phyloP scores from a whole-genome alignment of 2,888 invertebrate species.

The Ennomos fuscantarius region DNA sequence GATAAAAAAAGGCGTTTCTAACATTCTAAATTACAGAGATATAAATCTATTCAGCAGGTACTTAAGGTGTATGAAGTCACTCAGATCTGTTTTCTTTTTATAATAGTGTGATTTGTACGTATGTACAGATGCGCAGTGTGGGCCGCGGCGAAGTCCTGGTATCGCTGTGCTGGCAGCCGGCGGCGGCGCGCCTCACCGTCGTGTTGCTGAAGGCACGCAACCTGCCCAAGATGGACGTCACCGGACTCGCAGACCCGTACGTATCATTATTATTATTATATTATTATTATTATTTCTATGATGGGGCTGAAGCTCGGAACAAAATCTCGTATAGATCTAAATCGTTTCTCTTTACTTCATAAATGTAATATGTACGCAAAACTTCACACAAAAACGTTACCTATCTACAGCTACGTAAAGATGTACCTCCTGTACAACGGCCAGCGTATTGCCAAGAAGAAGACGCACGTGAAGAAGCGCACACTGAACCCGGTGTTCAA shows the following conservation, averaged over 20 bases:
- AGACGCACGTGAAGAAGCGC: slow-evolving; percentile 99
- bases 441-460: slow-evolving; percentile 99
- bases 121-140: slow-evolving; percentile 92
- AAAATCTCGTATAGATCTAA: no score
- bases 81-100: no score
- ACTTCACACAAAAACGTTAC: no score
- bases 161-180: slow-evolving; percentile 99
- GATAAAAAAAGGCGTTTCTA: no score
- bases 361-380: no score
- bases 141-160: slow-evolving; percentile 98
- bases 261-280: slow-evolving; percentile 75
- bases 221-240: slow-evolving; percentile 99
- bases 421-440: slow-evolving; percentile 98
- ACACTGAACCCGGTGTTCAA: slow-evolving; percentile 99
- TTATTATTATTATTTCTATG: neutral
- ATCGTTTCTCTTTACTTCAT: no score
- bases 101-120: no score
- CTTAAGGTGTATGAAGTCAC: no score
- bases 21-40: no score
- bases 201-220: slow-evolving; percentile 98
- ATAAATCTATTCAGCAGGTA: no score
- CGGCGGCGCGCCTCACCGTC: slow-evolving; percentile 97
- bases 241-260: slow-evolving; percentile 98
- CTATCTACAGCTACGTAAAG: slow-evolving; percentile 89
- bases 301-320: no score